Percentiles rank a stretch among this genome's conserved stretches.
phyloP scores from a whole-genome alignment of 2,888 invertebrate genomes.

The Subacronicta megacephala region DNA sequence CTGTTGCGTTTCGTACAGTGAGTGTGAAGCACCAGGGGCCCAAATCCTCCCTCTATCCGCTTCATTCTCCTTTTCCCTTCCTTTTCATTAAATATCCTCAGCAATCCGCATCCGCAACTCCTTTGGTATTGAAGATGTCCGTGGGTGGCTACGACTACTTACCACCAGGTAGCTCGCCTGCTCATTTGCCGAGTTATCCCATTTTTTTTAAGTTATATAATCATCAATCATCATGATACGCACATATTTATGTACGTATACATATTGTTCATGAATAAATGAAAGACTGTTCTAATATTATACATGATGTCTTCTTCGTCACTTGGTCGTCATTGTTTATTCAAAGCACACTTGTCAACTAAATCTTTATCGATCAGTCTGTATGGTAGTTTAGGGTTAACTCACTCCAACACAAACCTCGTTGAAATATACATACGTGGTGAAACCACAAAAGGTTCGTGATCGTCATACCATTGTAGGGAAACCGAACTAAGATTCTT shows the following conservation, averaged over 20 bases:
- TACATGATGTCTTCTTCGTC: conserved; percentile 66
- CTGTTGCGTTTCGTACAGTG: no score
- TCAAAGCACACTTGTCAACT: conserved; percentile 76
- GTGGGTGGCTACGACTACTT: no score
- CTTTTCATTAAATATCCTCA: no score
- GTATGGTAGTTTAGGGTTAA: conserved; percentile 42
- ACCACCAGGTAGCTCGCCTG: no score
- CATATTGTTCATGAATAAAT: conserved; percentile 58
- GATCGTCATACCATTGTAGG: conserved; percentile 11
- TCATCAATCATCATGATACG: background rate
- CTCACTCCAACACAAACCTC: conserved; percentile 11
- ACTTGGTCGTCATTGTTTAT: conserved; percentile 75
- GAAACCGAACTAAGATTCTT: no score
- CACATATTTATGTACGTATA: no score
- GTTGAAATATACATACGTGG: conserved; percentile 3
- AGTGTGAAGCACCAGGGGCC: no score
- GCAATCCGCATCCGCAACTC: no score
- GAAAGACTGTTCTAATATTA: conserved; percentile 72
- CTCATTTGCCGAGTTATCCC: no score
- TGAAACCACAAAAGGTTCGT: conserved; percentile 29
- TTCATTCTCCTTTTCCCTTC: no score
- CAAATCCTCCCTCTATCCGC: no score
- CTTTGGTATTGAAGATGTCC: no score
- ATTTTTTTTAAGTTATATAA: background rate
- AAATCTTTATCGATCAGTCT: conserved; percentile 82